Percentiles rank a stretch among this genome's conserved stretches.
Conservation (phyloP, 2,888 invertebrate genomes). For the Odiellus spinosus region DNA sequence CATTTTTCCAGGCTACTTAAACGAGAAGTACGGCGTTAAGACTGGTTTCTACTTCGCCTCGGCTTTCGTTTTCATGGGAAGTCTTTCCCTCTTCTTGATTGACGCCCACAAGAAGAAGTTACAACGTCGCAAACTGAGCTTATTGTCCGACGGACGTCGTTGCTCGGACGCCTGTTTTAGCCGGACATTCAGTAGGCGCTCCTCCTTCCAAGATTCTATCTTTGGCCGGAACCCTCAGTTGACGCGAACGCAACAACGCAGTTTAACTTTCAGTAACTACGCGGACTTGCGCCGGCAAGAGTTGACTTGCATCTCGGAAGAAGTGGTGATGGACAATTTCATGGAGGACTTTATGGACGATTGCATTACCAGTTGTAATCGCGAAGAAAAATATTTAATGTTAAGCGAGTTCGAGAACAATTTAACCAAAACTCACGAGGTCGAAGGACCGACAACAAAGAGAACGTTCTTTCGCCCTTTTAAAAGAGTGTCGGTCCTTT, state of each 20-base stretch:
- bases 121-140: conserved; percentile 31
- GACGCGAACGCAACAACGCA: conserved; percentile 4
- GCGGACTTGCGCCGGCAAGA: conserved; percentile 32
- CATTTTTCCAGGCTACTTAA: conserved; percentile 50
- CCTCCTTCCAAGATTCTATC: conserved; percentile 9
- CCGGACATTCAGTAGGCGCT: conserved; percentile 6
- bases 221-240: not conserved
- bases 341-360: conserved; percentile 18
- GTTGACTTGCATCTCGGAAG: conserved; percentile 63
- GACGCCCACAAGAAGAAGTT: conserved; percentile 51
- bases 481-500: too few species aligned
- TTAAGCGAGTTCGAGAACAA: conserved; percentile 72
- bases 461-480: not conserved
- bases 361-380: conserved; percentile 27
- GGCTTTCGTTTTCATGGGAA: conserved; percentile 56
- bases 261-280: conserved; percentile 12
- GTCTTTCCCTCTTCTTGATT: conserved; percentile 59
- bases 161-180: conserved; percentile 8
- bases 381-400: conserved; percentile 69
- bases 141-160: conserved; percentile 8
- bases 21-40: conserved; percentile 55
- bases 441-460: conserved; percentile 7
- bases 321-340: conserved; percentile 19
- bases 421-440: conserved; percentile 33
- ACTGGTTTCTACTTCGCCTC: conserved; percentile 71